Percentiles rank a stretch among this genome's conserved stretches.
Evolutionary conservation across 2,113 vertebrate species (phyloP).

Genomic region (Sylvicapra grimmia): DNA sequence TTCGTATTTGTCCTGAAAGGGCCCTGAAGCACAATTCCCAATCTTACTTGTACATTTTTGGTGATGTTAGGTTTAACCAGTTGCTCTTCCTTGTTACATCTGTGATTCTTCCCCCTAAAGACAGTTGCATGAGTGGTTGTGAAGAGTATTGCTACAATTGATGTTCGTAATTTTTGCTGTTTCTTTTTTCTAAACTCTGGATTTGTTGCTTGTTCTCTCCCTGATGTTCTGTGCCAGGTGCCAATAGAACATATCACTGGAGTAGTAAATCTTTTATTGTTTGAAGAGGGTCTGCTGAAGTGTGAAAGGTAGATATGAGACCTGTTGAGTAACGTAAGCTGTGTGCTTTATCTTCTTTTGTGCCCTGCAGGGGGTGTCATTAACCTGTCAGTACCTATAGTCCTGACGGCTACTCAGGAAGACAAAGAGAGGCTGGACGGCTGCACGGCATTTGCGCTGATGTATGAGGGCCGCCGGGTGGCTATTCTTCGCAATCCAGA

Average conservation of each 20-base stretch:
- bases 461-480: slow-evolving; percentile 86
- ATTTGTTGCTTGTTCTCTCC: neutral
- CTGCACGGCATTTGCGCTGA: slow-evolving; percentile 88
- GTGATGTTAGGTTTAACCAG: neutral
- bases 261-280: neutral
- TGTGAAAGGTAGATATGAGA: neutral
- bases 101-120: neutral
- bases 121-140: neutral
- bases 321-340: neutral
- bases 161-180: neutral
- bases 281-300: neutral
- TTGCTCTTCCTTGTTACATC: neutral
- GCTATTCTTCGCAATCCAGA: slow-evolving; percentile 97
- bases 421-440: slow-evolving; percentile 93
- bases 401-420: slow-evolving; percentile 87
- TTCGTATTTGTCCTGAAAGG: neutral
- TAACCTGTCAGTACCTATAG: slow-evolving; percentile 96
- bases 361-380: slow-evolving; percentile 89
- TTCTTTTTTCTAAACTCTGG: neutral
- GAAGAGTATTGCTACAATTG: neutral
- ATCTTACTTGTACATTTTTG: neutral
- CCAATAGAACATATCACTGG: neutral
- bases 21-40: neutral
- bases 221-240: neutral
- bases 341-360: neutral